Evolutionary conservation across 2,113 vertebrate species (phyloP), one percentile per base, ranked within the genome.

Genomic region (Cercocebus atys): DNA sequence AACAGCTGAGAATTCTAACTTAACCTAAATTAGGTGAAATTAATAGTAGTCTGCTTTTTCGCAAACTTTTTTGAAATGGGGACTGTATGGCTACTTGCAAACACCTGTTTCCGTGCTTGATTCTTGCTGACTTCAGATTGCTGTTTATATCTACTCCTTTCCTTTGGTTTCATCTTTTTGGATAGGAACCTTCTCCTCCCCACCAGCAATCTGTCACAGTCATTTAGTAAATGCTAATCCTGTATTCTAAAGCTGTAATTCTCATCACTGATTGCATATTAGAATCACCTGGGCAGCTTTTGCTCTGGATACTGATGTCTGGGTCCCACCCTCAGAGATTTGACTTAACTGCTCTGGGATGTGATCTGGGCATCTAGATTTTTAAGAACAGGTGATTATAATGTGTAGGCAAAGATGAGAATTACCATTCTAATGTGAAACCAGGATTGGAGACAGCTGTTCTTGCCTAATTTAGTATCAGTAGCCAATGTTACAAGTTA

Each of bases 311-410:
- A 40, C 38, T 83, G 40, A 78, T 81, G 47, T 16, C n/a, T 92
- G 59, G 9, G 38, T 79, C 85, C 43, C 14, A 81, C 10, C 16
- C 35, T 8, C 4, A 32, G 90, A 76, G 13, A 97, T 68, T 68
- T 79, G 18, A 80, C 66, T 70, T 78, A 84, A 40, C 18, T 93
- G 64, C 20, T 68, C 72, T 93, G 25, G 23, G 25, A 75, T 75
- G 40, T 83, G 89, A 82, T 64, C 22, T 59, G 23, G 38, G 16
- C 57, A 57, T 79, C 30, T 50, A 6, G 59, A 73, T 78, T 80
- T 93, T 85, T 93, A 16, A 88, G 96, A 94, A 20, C 25, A 95
- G 75, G 59, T 97, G 85, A 90, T 97, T 82, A 72, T 40, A 94
- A 72, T n/a, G 6, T 94, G 40, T 78, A 79, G 18, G 66, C 52